Evolutionary conservation across 2,113 vertebrate genomes (phyloP).

Genomic region (Corythornis vintsioides): DNA sequence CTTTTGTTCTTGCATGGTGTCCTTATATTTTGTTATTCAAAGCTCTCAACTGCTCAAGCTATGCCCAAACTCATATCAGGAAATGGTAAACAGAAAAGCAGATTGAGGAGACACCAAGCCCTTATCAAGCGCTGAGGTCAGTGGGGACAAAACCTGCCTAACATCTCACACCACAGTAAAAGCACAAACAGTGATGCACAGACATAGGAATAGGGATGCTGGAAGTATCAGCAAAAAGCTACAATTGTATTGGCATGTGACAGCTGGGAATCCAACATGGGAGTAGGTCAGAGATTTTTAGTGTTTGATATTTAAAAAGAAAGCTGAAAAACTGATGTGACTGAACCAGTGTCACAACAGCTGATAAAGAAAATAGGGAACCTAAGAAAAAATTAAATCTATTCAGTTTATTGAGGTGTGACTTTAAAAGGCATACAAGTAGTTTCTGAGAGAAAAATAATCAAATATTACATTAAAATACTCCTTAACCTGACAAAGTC

Average conservation of each 20-base stretch:
- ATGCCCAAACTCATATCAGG: background rate
- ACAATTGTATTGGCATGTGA: background rate
- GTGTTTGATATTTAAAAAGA: background rate
- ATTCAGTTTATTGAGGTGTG: background rate
- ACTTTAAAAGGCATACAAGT: background rate
- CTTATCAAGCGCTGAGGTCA: background rate
- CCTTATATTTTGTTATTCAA: background rate
- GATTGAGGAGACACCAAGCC: background rate
- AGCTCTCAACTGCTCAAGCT: background rate
- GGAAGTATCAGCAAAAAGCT: background rate
- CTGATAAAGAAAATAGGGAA: background rate
- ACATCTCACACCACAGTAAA: background rate
- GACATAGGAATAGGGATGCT: background rate
- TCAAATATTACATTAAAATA: background rate
- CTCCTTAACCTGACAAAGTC: background rate
- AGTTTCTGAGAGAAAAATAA: background rate
- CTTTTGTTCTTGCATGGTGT: background rate
- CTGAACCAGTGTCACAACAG: background rate
- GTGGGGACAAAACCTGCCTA: background rate
- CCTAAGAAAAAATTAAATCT: background rate
- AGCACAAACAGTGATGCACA: background rate
- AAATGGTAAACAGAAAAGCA: background rate
- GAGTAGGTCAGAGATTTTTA: background rate
- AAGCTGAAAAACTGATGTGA: background rate
- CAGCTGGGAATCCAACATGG: background rate